A percentile compares a stretch with the other conserved stretches of the same genome.
phyloP scores from a whole-genome alignment of 2,113 vertebrate species.

The Strix aluco region DNA sequence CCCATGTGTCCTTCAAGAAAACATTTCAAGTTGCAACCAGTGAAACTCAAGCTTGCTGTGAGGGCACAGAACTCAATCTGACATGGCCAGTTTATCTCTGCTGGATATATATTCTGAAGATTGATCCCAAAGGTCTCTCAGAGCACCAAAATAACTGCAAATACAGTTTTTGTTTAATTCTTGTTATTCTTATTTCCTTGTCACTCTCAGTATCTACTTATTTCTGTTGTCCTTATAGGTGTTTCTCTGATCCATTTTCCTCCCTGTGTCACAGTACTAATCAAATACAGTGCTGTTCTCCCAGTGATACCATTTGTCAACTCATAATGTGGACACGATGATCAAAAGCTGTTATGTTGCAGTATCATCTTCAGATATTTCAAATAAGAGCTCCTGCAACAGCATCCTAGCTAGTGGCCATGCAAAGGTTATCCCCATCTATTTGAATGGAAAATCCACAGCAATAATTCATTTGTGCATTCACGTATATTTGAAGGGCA shows the following conservation, averaged over 20 bases:
- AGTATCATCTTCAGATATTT: background rate
- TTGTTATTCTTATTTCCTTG: background rate
- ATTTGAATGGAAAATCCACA: background rate
- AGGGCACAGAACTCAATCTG: background rate
- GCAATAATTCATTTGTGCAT: background rate
- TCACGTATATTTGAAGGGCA: background rate
- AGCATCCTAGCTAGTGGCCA: background rate
- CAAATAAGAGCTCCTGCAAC: background rate
- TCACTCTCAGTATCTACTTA: background rate
- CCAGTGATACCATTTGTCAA: background rate
- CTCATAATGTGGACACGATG: fast-evolving
- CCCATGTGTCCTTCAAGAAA: background rate
- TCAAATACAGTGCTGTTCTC: background rate
- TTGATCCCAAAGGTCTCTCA: background rate
- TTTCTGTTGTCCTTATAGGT: background rate
- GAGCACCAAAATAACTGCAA: background rate
- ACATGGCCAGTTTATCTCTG: background rate
- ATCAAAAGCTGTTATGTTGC: background rate
- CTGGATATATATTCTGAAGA: background rate
- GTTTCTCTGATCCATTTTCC: background rate
- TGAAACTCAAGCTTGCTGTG: background rate
- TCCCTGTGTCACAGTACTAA: background rate
- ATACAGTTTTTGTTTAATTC: background rate
- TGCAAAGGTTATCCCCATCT: background rate
- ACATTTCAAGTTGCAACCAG: background rate